These are phyloP conservation scores for Ceraclea dissimilis DNA, from an alignment of 2,888 invertebrate species.

Conservation along the genomic window DNA sequence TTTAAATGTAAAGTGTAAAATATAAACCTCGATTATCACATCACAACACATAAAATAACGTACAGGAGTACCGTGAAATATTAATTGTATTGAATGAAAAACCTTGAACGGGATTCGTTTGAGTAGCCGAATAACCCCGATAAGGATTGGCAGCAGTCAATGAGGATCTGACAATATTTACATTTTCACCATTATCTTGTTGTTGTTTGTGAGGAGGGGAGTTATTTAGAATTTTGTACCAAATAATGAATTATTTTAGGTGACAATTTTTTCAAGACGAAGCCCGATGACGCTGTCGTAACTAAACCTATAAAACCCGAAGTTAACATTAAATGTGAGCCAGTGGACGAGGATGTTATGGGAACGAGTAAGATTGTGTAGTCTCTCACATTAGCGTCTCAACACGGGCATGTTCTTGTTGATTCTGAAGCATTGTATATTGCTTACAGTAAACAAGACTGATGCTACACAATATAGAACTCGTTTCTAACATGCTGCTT, in stretches of 20 bases:
- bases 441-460: conserved; percentile 17
- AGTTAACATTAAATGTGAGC: conserved; percentile 16
- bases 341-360: conserved; percentile 13
- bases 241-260: neutral
- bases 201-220: too few relatives aligned
- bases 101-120: too few relatives aligned
- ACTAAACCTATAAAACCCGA: conserved; percentile 16
- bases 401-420: conserved; percentile 7
- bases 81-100: too few relatives aligned
- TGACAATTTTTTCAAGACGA: neutral
- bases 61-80: too few relatives aligned
- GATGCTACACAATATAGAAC: conserved; percentile 14
- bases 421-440: conserved; percentile 15
- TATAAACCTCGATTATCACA: too few relatives aligned
- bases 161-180: too few relatives aligned
- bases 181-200: too few relatives aligned
- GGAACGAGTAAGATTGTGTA: conserved; percentile 21
- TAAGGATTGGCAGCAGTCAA: too few relatives aligned
- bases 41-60: too few relatives aligned
- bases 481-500: conserved; percentile 4
- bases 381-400: neutral
- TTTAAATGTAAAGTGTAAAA: too few relatives aligned
- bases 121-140: too few relatives aligned
- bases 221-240: too few relatives aligned
- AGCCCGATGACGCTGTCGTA: neutral